These are phyloP conservation scores for Allophyes oxyacanthae DNA, from an alignment of 2,888 invertebrate genomes.

Conservation along the genomic window DNA sequence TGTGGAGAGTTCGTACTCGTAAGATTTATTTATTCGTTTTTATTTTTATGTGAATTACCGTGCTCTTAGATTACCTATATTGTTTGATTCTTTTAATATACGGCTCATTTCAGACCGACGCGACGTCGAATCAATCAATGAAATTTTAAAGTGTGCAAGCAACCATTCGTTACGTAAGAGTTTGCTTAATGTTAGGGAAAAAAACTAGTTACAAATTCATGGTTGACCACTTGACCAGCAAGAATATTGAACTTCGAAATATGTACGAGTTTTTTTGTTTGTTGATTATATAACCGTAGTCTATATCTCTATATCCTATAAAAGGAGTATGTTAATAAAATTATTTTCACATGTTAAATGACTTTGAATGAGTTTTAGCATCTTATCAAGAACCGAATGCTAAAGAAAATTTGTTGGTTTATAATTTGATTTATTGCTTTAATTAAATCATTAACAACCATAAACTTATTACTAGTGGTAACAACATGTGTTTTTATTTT, in stretches of 20 bases:
- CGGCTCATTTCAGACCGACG: not conserved
- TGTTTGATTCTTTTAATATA: not conserved
- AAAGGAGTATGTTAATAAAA: no score
- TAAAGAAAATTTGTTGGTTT: no score
- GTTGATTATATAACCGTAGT: no score
- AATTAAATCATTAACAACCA: no score
- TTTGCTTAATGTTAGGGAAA: slow-evolving; percentile 13
- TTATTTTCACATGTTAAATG: no score
- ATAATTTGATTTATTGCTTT: no score
- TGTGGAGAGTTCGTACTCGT: slow-evolving; percentile 1
- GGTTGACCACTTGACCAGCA: slow-evolving; percentile 14
- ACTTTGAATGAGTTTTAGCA: no score
- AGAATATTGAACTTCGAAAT: slow-evolving; percentile 11
- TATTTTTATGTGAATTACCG: not conserved
- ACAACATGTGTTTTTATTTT: no score
- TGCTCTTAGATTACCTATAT: not conserved
- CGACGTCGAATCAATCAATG: slow-evolving; percentile 18
- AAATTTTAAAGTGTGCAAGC: slow-evolving; percentile 12
- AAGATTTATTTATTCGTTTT: slow-evolving; percentile 12
- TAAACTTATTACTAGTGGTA: no score
- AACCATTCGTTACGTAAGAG: slow-evolving; percentile 15
- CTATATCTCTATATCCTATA: no score
- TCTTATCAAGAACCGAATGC: no score
- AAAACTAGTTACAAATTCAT: slow-evolving; percentile 16
- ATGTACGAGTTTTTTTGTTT: slow-evolving; percentile 4